These are phyloP conservation scores for Caradrina clavipalpis DNA, from an alignment of 2,888 invertebrate species.

Conservation along the genomic window DNA sequence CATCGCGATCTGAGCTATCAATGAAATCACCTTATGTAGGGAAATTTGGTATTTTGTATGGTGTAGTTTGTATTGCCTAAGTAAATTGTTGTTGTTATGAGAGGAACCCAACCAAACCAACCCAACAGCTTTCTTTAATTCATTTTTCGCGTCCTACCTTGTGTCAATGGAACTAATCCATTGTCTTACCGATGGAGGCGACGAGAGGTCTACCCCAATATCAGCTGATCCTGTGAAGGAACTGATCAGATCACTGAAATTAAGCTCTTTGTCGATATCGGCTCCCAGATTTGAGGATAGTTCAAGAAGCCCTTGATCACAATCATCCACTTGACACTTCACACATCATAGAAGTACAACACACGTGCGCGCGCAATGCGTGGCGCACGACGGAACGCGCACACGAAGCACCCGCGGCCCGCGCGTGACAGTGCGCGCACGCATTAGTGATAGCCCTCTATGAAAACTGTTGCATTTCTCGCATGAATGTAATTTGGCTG, in stretches of 20 bases:
- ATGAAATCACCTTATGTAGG: conserved; percentile 61
- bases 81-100: not conserved
- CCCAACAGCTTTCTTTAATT: not conserved
- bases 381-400: conserved; percentile 17
- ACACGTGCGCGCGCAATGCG: conserved; percentile 19
- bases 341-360: not conserved
- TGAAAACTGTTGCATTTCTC: conserved; percentile 29
- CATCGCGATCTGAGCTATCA: conserved; percentile 45
- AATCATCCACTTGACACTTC: not conserved
- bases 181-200: not conserved
- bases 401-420: conserved; percentile 12
- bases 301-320: not conserved
- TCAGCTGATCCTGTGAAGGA: no score
- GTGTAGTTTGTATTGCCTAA: not conserved
- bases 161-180: not conserved
- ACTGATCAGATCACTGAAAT: no score
- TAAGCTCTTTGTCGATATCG: not conserved
- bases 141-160: no score
- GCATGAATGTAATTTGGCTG: conserved; percentile 4
- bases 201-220: not conserved
- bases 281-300: no score
- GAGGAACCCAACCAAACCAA: no score
- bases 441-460: conserved; percentile 49
- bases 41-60: conserved; percentile 34
- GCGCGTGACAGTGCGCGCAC: conserved; percentile 45